Percentiles rank a stretch among this genome's conserved stretches.
phyloP scores from a whole-genome alignment of 2,113 vertebrate genomes.

The Callaeas wilsoni region DNA sequence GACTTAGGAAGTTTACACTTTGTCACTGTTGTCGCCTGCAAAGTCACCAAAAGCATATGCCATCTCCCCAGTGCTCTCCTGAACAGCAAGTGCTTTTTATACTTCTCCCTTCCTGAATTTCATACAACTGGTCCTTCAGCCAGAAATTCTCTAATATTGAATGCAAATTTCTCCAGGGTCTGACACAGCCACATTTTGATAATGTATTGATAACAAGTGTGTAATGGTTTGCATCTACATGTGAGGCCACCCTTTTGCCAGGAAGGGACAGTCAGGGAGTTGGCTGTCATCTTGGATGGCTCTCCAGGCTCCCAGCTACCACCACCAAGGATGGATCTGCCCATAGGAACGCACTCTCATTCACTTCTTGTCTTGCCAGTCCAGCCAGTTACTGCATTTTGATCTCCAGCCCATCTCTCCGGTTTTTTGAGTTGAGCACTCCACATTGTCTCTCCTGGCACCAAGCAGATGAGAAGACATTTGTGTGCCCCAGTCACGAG shows the following conservation, averaged over 20 bases:
- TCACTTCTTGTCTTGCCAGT: not conserved
- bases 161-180: not conserved
- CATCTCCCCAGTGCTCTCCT: not conserved
- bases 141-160: not conserved
- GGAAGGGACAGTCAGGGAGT: not conserved
- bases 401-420: not conserved
- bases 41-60: not conserved
- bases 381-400: not conserved
- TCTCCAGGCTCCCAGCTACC: not conserved
- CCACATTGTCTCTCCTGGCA: not conserved
- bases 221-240: not conserved
- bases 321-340: not conserved
- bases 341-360: not conserved
- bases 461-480: not conserved
- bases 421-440: not conserved
- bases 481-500: not conserved
- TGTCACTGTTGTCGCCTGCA: not conserved
- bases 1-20: not conserved
- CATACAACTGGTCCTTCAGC: not conserved
- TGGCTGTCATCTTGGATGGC: not conserved
- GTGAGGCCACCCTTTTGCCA: not conserved
- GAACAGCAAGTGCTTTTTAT: not conserved
- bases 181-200: not conserved
- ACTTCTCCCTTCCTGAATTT: not conserved
- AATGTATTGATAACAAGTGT: not conserved